Conservation (phyloP, 1,140 invertebrate genomes). For the Euglossa dilemma region DNA sequence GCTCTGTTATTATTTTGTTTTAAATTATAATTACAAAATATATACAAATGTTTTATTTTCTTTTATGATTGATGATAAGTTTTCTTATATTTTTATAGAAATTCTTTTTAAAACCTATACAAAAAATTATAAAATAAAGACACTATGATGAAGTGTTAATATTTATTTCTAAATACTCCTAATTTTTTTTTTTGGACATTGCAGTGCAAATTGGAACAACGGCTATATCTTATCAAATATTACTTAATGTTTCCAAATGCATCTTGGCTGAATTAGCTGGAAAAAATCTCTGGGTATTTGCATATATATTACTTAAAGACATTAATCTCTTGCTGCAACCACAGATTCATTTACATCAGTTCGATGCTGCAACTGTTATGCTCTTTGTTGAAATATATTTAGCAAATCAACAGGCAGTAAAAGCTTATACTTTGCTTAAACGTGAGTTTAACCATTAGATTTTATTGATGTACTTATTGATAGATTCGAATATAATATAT, state of each 20-base stretch:
- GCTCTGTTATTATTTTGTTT: background rate
- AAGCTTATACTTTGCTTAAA: conserved; percentile 70
- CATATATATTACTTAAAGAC: conserved; percentile 62
- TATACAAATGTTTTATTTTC: background rate
- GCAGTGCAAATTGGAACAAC: conserved; percentile 57
- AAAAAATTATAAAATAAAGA: conserved; percentile 22
- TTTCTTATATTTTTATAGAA: background rate
- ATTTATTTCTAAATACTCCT: conserved; percentile 42
- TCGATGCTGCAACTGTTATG: conserved; percentile 57
- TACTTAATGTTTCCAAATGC: conserved; percentile 55
- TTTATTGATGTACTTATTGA: background rate
- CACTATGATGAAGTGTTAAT: conserved; percentile 33
- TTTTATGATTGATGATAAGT: background rate
- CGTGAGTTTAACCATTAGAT: conserved; percentile 61
- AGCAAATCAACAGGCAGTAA: conserved; percentile 65
- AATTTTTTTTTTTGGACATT: conserved; percentile 56
- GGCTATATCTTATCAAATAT: conserved; percentile 34
- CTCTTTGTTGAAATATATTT: conserved; percentile 72
- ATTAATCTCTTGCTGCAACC: background rate
- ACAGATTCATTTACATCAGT: conserved; percentile 40
- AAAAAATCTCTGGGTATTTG: conserved; percentile 64
- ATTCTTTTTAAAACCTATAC: background rate
- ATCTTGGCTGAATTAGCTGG: conserved; percentile 66
- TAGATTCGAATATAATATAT: background rate
- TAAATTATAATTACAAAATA: background rate